phyloP scores from a whole-genome alignment of 1,140 invertebrate species.

The Gonioctena quinquepunctata region DNA sequence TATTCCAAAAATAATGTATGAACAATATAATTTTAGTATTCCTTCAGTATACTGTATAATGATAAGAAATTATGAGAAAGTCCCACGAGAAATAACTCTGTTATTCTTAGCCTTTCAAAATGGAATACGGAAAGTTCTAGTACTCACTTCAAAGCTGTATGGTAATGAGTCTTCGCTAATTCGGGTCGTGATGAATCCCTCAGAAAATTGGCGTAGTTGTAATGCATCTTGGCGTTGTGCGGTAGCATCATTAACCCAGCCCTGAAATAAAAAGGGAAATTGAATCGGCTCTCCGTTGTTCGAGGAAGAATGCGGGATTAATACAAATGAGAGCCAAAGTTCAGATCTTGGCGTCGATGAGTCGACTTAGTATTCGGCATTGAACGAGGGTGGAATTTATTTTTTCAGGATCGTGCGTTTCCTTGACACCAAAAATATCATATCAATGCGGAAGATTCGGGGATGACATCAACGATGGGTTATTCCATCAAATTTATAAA shows the following conservation, averaged over 20 bases:
- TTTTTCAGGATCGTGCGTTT: background rate
- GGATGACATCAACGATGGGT: too few species aligned
- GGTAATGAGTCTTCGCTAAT: slow-evolving; percentile 78
- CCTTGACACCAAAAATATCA: too few species aligned
- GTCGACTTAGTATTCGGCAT: background rate
- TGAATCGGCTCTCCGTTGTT: background rate
- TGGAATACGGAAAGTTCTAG: slow-evolving; percentile 5
- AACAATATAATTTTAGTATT: too few species aligned
- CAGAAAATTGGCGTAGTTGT: slow-evolving; percentile 87
- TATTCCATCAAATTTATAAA: too few species aligned
- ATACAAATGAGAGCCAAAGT: background rate
- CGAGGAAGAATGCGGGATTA: background rate
- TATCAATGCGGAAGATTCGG: too few species aligned
- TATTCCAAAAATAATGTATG: too few species aligned
- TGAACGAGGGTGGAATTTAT: background rate
- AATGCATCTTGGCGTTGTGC: slow-evolving; percentile 89
- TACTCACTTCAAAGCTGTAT: slow-evolving; percentile 78
- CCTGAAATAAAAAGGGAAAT: slow-evolving; percentile 60
- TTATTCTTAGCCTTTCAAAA: background rate
- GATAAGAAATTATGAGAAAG: too few species aligned
- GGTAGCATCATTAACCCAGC: slow-evolving; percentile 78
- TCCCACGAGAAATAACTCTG: too few species aligned
- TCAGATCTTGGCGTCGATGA: background rate
- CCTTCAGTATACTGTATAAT: too few species aligned
- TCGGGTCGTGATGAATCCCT: slow-evolving; percentile 74